phyloP scores from a whole-genome alignment of 2,797 vertebrate genomes.

The Hemibagrus guttatus region DNA sequence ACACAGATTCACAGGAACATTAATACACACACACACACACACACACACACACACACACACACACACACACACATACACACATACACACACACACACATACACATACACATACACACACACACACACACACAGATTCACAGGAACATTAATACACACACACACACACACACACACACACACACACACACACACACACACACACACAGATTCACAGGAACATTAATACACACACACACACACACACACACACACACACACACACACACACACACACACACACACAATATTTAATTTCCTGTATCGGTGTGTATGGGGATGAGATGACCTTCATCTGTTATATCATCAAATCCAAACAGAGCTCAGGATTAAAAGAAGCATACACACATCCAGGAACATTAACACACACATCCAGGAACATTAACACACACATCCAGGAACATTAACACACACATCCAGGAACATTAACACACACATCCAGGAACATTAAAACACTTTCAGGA shows the following conservation, averaged over 20 bases:
- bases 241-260: neutral
- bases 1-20: too few relatives aligned
- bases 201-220: too few relatives aligned
- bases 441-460: neutral
- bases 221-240: slow-evolving; percentile 11
- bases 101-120: neutral
- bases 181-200: neutral
- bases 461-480: neutral
- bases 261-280: neutral
- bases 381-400: neutral
- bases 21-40: slow-evolving; percentile 8
- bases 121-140: slow-evolving; percentile 1
- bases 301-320: neutral
- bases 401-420: neutral
- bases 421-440: neutral
- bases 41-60: neutral
- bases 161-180: neutral
- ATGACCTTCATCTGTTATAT: neutral
- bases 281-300: slow-evolving; percentile 3
- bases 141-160: too few relatives aligned
- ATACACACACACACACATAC: too few relatives aligned
- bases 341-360: slow-evolving; percentile 1
- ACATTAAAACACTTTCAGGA: neutral
- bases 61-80: slow-evolving; percentile 4
- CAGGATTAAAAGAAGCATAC: neutral